phyloP scores from a whole-genome alignment of 2,888 invertebrate genomes.

The Pyrrhia umbra region DNA sequence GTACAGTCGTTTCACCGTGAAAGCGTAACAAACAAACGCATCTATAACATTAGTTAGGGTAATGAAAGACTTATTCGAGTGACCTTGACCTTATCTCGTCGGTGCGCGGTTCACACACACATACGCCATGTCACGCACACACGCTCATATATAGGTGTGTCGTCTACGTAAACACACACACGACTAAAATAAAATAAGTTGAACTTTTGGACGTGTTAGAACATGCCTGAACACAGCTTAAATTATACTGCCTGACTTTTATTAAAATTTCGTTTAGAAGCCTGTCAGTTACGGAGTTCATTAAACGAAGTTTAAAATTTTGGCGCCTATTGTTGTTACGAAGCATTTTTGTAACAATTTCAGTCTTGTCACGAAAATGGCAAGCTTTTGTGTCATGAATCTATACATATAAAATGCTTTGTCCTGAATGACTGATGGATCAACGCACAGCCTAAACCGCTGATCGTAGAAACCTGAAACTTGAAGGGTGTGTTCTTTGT shows the following conservation, averaged over 20 bases:
- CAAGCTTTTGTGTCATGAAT: too few relatives aligned
- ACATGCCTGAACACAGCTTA: background rate
- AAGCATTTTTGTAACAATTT: background rate
- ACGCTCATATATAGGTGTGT: conserved; percentile 1
- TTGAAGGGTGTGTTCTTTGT: too few relatives aligned
- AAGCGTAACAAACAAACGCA: too few relatives aligned
- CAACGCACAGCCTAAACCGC: too few relatives aligned
- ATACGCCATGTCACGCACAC: conserved; percentile 8
- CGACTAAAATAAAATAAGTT: background rate
- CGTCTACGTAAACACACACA: conserved; percentile 17
- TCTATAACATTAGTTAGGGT: too few relatives aligned
- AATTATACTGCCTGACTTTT: background rate
- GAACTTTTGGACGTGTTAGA: conserved; percentile 11
- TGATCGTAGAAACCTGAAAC: too few relatives aligned
- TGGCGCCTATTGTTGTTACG: background rate
- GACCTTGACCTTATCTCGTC: conserved; percentile 71
- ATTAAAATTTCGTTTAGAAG: background rate
- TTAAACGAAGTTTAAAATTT: background rate
- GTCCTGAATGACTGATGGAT: too few relatives aligned
- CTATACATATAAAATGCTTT: too few relatives aligned
- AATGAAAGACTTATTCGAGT: conserved; percentile 56
- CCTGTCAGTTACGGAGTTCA: background rate
- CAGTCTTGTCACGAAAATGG: background rate
- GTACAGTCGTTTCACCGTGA: too few relatives aligned
- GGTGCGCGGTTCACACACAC: conserved; percentile 39